Evolutionary conservation across 2,888 invertebrate genomes (phyloP), one percentile per base, ranked within the genome.

Genomic region (Xiphydria camelus): DNA sequence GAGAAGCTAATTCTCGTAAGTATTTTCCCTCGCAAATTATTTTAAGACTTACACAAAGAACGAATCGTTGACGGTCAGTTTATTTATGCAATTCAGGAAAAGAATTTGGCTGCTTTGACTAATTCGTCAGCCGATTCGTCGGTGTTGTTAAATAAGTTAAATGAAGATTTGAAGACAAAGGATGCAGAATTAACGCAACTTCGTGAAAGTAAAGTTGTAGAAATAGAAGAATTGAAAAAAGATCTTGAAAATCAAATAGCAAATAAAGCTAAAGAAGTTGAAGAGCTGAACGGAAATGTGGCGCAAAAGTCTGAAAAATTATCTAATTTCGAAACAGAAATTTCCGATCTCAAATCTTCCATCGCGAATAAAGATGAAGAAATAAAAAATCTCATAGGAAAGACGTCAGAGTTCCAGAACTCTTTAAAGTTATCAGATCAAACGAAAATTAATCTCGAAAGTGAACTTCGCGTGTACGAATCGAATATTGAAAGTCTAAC

Each of bases 71-170:
- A 20, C 12, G 15, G 10, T 20, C 7, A 20, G 6, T 18, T 31
- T 4, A 9, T 14, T 18, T 19, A 29, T 14, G 10, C 21, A 26
- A 26, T 44, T 25, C 41, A 73, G 73, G 70, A 74, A 45, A 58
- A 61, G 40, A 59, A 68, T 59, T 77, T 86, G 40, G 70, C 79
- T 43, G 78, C 77, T 57, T 66, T 85, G 25, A 82, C 80, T 29
- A 79, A 78, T n/a, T 80, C 82, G 50, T 78, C 83, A 0, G 80
- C 79, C 10, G 80, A 82, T 61, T 82, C 83, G 2, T 82, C 80
- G 57, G 80, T 80, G 45, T 81, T 85, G 58, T 77, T 83, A 37
- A 74, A 77, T 44, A 79, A 80, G 55, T 68, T 84, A 22, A 79
- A 80, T 3, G 79, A 81, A 51, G 80, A 82, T 55, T 67, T 84